Base-by-base conservation (phyloP, 1,140 invertebrate genomes). In the Papilio xuthus region DNA sequence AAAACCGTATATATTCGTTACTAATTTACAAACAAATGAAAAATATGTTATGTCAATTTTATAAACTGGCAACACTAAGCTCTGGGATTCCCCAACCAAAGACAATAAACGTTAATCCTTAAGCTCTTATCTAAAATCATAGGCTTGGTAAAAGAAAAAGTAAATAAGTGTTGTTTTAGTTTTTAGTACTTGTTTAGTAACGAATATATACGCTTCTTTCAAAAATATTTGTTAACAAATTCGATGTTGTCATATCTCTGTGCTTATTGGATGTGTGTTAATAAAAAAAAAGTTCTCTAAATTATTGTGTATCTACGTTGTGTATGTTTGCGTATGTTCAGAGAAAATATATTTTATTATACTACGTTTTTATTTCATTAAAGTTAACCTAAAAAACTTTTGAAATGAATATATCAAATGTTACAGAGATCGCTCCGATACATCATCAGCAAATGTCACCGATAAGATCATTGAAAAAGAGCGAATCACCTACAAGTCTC, bases 391-490 rank as follows among this genome's bases (percentile, higher is more conserved):
- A 15, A 18, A 41, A 63, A 80, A 81, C 77, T 78, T 82, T 85
- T 75, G 0, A n/a, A 77, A 79, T 78, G 63, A 81, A 79, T 41
- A 56, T 67, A 78, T 28, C 72, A 23, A 85, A 84, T 89, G 86
- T 94, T 94, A 69, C 94, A 94, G 94, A 94, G 89, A 91, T 94
- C 88, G 90, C 93, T 81, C 92, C 94, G 81, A 93, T 94, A 67
- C 93, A 94, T 84, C 93, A 94, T 78, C 90, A 93, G 82, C 92
- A 94, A 89, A 93, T 94, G 92, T 94, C 92, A 42, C 92, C 92
- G 77, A 94, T 94, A 81, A 91, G 93, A 76, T 92, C 92, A 53
- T 71, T 93, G 85, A 94, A 93, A 86, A 93, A 94, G 81, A 93
- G 92, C 84, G 93, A 93, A 71, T 93, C 92, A n/a, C 92, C 92